These are phyloP conservation scores for Aphelenchoides besseyi DNA, from an alignment of 1,140 invertebrate species.

Conservation along the genomic window DNA sequence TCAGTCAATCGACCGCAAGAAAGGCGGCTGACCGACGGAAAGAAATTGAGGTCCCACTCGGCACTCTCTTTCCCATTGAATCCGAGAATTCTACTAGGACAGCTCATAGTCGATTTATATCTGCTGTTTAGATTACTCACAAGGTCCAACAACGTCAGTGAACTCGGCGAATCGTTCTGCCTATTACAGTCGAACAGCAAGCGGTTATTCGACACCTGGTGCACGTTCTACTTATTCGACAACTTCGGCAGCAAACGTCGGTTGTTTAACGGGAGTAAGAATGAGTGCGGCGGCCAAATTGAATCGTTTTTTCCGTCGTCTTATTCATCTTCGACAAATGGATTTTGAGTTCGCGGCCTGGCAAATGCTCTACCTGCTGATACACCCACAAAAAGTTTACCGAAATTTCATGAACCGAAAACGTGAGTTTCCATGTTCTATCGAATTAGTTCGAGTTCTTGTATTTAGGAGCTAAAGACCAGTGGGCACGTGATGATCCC, in stretches of 20 bases:
- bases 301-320: slow-evolving; percentile 69
- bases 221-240: slow-evolving; percentile 44
- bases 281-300: slow-evolving; percentile 60
- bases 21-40: not conserved
- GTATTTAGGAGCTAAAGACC: slow-evolving; percentile 87
- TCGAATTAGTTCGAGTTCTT: slow-evolving; percentile 18
- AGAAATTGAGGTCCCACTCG: not conserved
- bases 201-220: slow-evolving; percentile 54
- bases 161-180: slow-evolving; percentile 20
- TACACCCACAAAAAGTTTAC: slow-evolving; percentile 90
- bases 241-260: slow-evolving; percentile 45
- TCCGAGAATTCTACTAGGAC: not conserved
- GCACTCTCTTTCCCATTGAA: not conserved
- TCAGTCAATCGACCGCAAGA: not conserved
- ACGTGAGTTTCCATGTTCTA: slow-evolving; percentile 71
- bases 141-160: slow-evolving; percentile 45
- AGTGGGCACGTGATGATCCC: slow-evolving; percentile 97
- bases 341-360: slow-evolving; percentile 98
- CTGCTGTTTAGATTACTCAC: slow-evolving; percentile 12
- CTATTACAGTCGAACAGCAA: slow-evolving; percentile 36
- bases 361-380: slow-evolving; percentile 96
- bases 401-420: slow-evolving; percentile 97
- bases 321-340: slow-evolving; percentile 95
- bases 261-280: slow-evolving; percentile 60
- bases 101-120: slow-evolving; percentile 4